These are phyloP conservation scores for Lacerta bilineata DNA, from an alignment of 2,797 vertebrate species.

Conservation along the genomic window DNA sequence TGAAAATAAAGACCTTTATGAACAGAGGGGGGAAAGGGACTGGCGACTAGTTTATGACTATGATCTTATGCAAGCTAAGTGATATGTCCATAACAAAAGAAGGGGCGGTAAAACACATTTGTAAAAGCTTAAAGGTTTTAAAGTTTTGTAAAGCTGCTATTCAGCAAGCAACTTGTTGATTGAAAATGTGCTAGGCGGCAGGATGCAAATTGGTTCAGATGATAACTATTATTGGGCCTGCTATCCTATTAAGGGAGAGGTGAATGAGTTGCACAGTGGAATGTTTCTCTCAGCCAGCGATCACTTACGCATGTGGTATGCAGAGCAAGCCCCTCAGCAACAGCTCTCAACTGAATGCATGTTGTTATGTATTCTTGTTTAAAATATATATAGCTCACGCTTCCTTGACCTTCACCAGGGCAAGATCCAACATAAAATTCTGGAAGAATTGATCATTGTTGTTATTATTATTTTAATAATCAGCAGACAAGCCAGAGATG, in stretches of 20 bases:
- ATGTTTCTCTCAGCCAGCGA: not conserved
- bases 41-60: conserved; percentile 31
- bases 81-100: conserved; percentile 46
- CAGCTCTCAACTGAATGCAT: not conserved
- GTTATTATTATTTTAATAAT: too few relatives aligned
- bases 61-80: conserved; percentile 55
- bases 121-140: conserved; percentile 34
- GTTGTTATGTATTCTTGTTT: not conserved
- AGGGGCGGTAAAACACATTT: conserved; percentile 42
- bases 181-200: conserved; percentile 15
- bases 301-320: not conserved
- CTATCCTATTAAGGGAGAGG: not conserved
- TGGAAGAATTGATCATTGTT: too few relatives aligned
- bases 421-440: too few relatives aligned
- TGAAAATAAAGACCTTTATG: conserved; percentile 25
- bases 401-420: too few relatives aligned
- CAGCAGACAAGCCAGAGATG: too few relatives aligned
- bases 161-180: conserved; percentile 26
- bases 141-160: conserved; percentile 1
- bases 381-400: too few relatives aligned
- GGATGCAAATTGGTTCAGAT: not conserved
- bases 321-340: not conserved
- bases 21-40: conserved; percentile 37
- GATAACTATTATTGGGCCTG: not conserved
- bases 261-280: not conserved